These are phyloP conservation scores for Boloria selene DNA, from an alignment of 2,888 invertebrate species.

Conservation along the genomic window DNA sequence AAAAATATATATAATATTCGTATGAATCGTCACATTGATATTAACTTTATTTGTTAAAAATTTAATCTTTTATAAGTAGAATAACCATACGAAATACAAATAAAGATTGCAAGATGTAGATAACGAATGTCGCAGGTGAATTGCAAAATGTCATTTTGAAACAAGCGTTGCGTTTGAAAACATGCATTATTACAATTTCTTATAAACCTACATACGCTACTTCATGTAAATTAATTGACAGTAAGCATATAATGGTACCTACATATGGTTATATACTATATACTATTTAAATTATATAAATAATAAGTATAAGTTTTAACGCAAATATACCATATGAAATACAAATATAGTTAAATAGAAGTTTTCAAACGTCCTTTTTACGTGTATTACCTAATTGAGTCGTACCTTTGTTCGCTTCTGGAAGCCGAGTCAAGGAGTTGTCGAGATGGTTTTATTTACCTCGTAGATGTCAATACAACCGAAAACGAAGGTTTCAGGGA, in stretches of 20 bases:
- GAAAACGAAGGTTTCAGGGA: slow-evolving; percentile 70
- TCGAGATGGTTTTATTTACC: slow-evolving; percentile 46
- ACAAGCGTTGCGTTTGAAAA: slow-evolving; percentile 41
- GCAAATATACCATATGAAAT: no score
- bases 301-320: no score
- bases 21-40: no score
- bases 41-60: no score
- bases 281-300: no score
- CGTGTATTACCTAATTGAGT: slow-evolving; percentile 9
- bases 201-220: slow-evolving; percentile 11
- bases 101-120: slow-evolving; percentile 41
- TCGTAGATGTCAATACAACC: slow-evolving; percentile 62
- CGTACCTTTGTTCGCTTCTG: slow-evolving; percentile 23
- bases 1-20: not conserved
- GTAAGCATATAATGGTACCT: no score
- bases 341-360: not conserved
- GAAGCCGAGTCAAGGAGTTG: slow-evolving; percentile 33
- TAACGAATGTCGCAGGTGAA: slow-evolving; percentile 42
- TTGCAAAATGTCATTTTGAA: slow-evolving; percentile 42
- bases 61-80: not conserved
- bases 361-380: no score
- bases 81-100: slow-evolving; percentile 33
- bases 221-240: no score
- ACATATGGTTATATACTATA: no score
- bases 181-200: slow-evolving; percentile 26